Conservation (phyloP, 2,797 vertebrate genomes). For the Staurois parvus region DNA sequence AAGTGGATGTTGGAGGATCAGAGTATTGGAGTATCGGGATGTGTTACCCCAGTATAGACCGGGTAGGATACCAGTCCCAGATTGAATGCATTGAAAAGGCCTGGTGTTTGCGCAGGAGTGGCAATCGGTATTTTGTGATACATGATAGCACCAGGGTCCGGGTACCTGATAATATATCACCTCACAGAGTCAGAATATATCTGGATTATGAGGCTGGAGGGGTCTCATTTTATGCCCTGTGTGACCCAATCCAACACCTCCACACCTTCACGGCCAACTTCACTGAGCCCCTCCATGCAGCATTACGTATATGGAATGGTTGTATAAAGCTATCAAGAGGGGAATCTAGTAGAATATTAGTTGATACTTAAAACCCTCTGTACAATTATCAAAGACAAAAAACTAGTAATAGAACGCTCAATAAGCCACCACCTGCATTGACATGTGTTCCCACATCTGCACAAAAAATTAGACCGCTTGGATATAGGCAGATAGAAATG, state of each 20-base stretch:
- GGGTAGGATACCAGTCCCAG: not conserved
- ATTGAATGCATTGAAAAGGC: slow-evolving; percentile 2
- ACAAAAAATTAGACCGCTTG: no score
- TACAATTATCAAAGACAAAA: no score
- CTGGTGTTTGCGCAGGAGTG: not conserved
- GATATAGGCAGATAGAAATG: no score
- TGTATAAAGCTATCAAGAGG: not conserved
- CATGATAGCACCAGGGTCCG: not conserved
- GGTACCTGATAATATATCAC: not conserved
- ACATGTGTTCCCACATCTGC: no score
- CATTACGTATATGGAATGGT: not conserved
- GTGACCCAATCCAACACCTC: no score
- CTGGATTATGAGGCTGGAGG: no score
- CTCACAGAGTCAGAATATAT: not conserved
- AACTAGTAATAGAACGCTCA: no score
- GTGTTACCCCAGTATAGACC: slow-evolving; percentile 11
- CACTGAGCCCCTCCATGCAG: not conserved
- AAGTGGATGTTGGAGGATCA: not conserved
- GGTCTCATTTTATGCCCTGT: no score
- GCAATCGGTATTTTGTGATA: not conserved
- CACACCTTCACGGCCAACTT: no score
- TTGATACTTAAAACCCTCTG: no score
- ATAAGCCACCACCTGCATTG: no score
- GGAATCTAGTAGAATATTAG: no score
- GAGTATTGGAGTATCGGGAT: not conserved